Evolutionary conservation across 1,140 invertebrate genomes (phyloP).

Genomic region (Homarus americanus): DNA sequence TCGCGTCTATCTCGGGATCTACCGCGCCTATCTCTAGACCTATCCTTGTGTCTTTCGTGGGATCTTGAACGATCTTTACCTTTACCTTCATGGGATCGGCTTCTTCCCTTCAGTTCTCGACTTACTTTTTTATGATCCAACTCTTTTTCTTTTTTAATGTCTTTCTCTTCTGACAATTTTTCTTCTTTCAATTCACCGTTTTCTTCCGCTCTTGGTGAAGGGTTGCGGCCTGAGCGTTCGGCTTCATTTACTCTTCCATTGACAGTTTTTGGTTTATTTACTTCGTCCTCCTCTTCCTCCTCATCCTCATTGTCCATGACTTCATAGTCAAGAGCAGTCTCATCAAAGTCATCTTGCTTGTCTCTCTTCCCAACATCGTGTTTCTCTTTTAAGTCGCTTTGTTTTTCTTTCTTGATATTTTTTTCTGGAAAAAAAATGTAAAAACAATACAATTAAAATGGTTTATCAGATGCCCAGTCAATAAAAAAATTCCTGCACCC

Average conservation of each 20-base stretch:
- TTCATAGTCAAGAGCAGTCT: slow-evolving; percentile 41
- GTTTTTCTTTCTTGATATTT: slow-evolving; percentile 26
- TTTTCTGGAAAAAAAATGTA: slow-evolving; percentile 13
- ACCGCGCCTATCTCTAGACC: slow-evolving; percentile 6
- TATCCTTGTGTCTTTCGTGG: slow-evolving; percentile 12
- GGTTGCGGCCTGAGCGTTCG: background rate
- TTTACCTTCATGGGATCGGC: background rate
- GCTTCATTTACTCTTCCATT: slow-evolving; percentile 21
- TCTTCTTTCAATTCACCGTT: background rate
- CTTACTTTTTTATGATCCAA: background rate
- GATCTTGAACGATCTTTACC: background rate
- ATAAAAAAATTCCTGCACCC: no score
- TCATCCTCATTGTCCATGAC: slow-evolving; percentile 45
- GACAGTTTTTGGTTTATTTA: background rate
- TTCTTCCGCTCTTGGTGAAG: background rate
- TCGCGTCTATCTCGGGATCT: slow-evolving; percentile 10
- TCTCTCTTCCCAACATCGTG: slow-evolving; percentile 24
- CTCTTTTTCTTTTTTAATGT: slow-evolving; percentile 8
- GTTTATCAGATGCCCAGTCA: no score
- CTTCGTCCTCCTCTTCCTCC: slow-evolving; percentile 21
- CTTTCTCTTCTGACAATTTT: background rate
- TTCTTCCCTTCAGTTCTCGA: background rate
- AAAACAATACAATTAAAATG: background rate
- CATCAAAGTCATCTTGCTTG: slow-evolving; percentile 45
- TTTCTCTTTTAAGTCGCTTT: background rate